Evolutionary conservation across 2,888 invertebrate genomes (phyloP), one percentile per base, ranked within the genome.

Genomic region (Matsumyia berberina): DNA sequence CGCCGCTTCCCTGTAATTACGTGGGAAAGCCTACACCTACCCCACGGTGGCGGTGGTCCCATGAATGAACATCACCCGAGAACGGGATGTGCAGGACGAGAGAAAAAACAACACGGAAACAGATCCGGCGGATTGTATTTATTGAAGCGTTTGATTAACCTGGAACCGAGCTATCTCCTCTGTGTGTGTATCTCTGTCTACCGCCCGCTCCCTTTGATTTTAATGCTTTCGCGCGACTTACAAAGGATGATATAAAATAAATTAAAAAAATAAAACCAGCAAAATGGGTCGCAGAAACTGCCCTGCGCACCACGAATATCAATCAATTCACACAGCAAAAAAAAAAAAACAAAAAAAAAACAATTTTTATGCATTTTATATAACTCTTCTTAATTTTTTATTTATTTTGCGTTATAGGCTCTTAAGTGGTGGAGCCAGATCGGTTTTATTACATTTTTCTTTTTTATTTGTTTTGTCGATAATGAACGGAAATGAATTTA

Each of bases 111-210:
- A 76, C 53, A 44, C 51, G 67, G 37, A 64, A 67, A 62, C 81
- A 72, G 66, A 78, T 73, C 62, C 78, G 31, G 39, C 39, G 73
- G 73, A 73, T 79, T 69, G 79, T 74, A 73, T 79, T 83, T 83
- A 79, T 83, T 64, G 73, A 79, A 79, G 83, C 73, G 78, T 69
- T 83, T 83, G 82, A 83, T 83, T 83, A 83, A 78, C 82, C 78
- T 67, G 78, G 62, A 83, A 72, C 67, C 37, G 42, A 44, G 57
- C 4, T n/a, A 5, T 31, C 49, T 55, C 64, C 19, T 69, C 19
- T 29, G 42, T 24, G 8, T 42, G 2, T 42, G 17, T 7, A 6
- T 31, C 29, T 33, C 8, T 49, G 8, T 53, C 24, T 15, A 51
- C 7, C 29, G 9, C n/a, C 17, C n/a, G 49, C 17, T 57, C 29